phyloP scores from a whole-genome alignment of 2,797 vertebrate species.

The Borostomias antarcticus region DNA sequence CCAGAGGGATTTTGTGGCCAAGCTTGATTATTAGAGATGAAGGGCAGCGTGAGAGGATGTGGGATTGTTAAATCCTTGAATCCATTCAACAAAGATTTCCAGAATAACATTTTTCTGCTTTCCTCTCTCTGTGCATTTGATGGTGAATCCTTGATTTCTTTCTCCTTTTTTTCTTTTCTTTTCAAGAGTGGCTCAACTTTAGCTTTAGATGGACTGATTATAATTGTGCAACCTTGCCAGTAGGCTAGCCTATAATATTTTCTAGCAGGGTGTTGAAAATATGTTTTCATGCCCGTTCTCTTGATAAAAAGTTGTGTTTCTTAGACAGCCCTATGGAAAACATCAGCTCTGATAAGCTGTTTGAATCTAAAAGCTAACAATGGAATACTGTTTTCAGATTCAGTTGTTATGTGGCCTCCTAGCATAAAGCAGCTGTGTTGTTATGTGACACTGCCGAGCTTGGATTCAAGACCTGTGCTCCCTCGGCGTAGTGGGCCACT shows the following conservation, averaged over 20 bases:
- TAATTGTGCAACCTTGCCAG: no score
- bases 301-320: background rate
- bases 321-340: background rate
- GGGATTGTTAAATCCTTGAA: constrained; percentile 79
- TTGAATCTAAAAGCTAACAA: background rate
- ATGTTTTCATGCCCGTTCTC: no score
- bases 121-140: constrained; percentile 56
- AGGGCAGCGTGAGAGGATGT: constrained; percentile 75
- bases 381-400: background rate
- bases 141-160: constrained; percentile 13
- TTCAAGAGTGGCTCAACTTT: constrained; percentile 49
- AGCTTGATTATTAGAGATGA: constrained; percentile 82
- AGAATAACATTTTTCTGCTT: constrained; percentile 66
- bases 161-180: constrained; percentile 44
- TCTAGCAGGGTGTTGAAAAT: background rate
- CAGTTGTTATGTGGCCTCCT: constrained; percentile 51
- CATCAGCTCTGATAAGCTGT: background rate
- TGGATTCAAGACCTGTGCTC: constrained; percentile 75
- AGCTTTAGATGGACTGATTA: constrained; percentile 57
- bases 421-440: constrained; percentile 55
- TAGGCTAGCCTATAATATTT: no score
- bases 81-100: constrained; percentile 70
- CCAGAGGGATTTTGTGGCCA: constrained; percentile 78
- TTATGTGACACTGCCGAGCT: constrained; percentile 71
- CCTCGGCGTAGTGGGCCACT: constrained; percentile 53